A percentile compares a stretch with the other conserved stretches of the same genome.
Conservation (phyloP, 2,888 invertebrate species). For the Drosophila fungiperda region DNA sequence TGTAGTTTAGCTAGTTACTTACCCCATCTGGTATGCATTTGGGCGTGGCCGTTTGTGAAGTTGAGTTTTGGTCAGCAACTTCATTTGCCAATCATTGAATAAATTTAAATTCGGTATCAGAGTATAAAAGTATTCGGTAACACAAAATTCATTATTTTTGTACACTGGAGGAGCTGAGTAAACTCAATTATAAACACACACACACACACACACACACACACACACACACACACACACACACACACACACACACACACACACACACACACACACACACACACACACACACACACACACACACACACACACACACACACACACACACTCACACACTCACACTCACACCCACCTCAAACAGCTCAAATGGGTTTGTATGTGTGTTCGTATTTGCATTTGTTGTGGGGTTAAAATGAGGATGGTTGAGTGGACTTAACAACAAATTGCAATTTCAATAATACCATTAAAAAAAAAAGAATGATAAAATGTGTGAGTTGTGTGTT, state of each 20-base stretch:
- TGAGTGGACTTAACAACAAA: conserved; percentile 60
- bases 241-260: no score
- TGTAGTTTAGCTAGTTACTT: no score
- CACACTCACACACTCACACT: no score
- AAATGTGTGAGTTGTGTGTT: neutral
- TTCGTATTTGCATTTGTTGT: conserved; percentile 37
- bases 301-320: no score
- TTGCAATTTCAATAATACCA: conserved; percentile 35
- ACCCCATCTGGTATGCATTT: no score
- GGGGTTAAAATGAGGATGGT: conserved; percentile 59
- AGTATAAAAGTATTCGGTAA: neutral
- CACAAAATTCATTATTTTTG: neutral
- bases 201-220: neutral
- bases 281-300: no score
- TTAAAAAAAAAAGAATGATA: conserved; percentile 3
- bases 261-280: no score
- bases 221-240: no score
- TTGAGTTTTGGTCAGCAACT: neutral
- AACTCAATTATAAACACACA: conserved; percentile 70
- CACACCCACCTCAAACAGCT: neutral
- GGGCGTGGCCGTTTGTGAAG: no score
- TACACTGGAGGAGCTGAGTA: conserved; percentile 14
- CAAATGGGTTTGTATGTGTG: neutral
- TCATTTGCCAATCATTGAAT: neutral
- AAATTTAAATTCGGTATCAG: neutral